A percentile compares a stretch with the other conserved stretches of the same genome.
These are phyloP conservation scores for Magallana angulata DNA, from an alignment of 1,140 invertebrate species.

Conservation along the genomic window DNA sequence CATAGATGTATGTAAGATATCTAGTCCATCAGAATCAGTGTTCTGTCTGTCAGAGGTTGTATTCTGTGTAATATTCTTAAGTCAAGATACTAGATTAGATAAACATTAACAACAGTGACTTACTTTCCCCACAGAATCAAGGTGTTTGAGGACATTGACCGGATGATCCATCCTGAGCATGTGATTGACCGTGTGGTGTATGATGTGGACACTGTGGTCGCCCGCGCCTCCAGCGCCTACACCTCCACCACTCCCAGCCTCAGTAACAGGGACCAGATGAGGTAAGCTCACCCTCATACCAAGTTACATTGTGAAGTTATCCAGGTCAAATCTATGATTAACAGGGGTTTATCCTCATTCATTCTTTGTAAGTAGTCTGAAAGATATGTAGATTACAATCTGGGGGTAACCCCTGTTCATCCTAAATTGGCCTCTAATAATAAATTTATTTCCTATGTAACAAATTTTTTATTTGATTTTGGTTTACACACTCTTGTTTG, in stretches of 20 bases:
- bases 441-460: too few relatives aligned
- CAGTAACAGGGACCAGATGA: constrained; percentile 84
- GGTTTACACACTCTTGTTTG: too few relatives aligned
- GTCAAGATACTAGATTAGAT: neutral
- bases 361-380: too few relatives aligned
- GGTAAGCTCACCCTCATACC: constrained; percentile 62
- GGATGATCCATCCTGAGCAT: constrained; percentile 78
- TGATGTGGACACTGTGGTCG: constrained; percentile 85
- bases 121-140: constrained; percentile 69
- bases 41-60: neutral
- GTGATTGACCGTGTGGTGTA: constrained; percentile 85
- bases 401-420: too few relatives aligned
- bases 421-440: too few relatives aligned
- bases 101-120: neutral
- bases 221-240: constrained; percentile 60
- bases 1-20: too few relatives aligned
- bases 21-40: too few relatives aligned
- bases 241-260: constrained; percentile 70
- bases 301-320: too few relatives aligned
- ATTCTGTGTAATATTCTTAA: neutral
- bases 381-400: too few relatives aligned
- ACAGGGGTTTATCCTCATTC: too few relatives aligned
- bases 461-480: too few relatives aligned
- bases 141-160: constrained; percentile 79
- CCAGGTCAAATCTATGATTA: too few relatives aligned